Conservation (phyloP, 2,113 vertebrate genomes). For the Marcusenius ussheri region DNA sequence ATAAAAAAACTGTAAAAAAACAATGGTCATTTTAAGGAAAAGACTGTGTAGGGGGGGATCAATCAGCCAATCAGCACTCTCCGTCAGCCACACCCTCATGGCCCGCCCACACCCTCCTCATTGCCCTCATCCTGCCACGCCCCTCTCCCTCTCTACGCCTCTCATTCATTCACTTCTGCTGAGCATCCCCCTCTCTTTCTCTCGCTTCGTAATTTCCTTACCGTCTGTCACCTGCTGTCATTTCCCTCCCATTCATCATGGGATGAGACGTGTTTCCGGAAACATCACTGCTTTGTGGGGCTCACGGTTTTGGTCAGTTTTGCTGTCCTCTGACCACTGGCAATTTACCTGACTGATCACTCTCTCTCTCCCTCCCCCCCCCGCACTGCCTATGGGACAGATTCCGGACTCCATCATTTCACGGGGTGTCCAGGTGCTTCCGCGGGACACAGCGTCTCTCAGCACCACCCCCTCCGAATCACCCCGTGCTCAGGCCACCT, state of each 20-base stretch:
- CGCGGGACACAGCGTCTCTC: conserved; percentile 94
- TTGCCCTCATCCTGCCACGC: neutral
- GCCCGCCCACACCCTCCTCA: too few species aligned
- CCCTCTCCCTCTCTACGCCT: neutral
- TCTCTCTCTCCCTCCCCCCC: neutral
- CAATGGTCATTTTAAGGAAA: neutral
- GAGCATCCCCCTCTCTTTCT: neutral
- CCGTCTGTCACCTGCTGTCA: neutral
- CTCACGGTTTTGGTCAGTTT: neutral
- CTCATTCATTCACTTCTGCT: neutral
- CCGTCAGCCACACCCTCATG: neutral
- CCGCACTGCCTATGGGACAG: conserved; percentile 48
- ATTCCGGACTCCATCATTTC: conserved; percentile 99
- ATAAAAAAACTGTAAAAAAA: neutral
- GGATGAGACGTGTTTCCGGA: neutral
- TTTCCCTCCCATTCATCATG: neutral
- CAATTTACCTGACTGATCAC: neutral
- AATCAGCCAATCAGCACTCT: neutral
- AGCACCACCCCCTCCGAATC: conserved; percentile 98
- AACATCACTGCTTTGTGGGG: neutral
- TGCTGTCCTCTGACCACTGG: neutral
- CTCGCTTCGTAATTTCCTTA: neutral
- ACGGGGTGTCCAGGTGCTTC: conserved; percentile 96
- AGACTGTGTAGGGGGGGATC: neutral
- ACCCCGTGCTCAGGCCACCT: conserved; percentile 94